Percentiles rank a stretch among this genome's conserved stretches.
Conservation (phyloP, 2,113 vertebrate genomes). For the Crotalus horridus region DNA sequence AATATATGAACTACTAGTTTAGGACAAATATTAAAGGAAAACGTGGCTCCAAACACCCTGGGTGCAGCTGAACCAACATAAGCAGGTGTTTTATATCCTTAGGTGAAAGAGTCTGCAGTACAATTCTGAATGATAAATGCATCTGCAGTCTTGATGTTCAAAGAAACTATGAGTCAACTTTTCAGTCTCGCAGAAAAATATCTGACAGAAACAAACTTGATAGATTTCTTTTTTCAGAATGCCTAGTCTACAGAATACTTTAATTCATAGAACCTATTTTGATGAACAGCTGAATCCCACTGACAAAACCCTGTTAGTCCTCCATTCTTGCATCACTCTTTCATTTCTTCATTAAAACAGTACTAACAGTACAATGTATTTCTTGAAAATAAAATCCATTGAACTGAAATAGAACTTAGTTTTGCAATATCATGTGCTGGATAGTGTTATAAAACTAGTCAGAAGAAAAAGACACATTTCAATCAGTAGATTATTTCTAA, state of each 20-base stretch:
- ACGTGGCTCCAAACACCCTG: background rate
- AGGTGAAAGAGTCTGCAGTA: conserved; percentile 3
- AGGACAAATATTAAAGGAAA: background rate
- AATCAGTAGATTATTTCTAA: background rate
- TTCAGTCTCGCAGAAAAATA: background rate
- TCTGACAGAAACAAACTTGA: background rate
- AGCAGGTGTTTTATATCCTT: conserved; percentile 16
- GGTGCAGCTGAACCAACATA: background rate
- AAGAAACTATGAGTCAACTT: conserved; percentile 9
- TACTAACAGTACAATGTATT: background rate
- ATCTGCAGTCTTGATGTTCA: background rate
- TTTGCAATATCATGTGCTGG: background rate
- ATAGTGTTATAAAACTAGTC: background rate
- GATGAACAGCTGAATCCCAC: background rate
- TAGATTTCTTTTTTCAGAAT: background rate
- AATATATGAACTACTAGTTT: background rate
- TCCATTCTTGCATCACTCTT: background rate
- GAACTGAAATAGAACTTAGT: background rate
- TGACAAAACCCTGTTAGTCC: background rate
- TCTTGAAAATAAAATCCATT: background rate
- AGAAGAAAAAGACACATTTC: background rate
- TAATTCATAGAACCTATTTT: background rate
- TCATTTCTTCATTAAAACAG: background rate
- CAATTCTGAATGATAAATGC: conserved; percentile 9
- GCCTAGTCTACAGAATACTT: background rate